phyloP scores from a whole-genome alignment of 2,888 invertebrate species.

The Neoscelio sp. region DNA sequence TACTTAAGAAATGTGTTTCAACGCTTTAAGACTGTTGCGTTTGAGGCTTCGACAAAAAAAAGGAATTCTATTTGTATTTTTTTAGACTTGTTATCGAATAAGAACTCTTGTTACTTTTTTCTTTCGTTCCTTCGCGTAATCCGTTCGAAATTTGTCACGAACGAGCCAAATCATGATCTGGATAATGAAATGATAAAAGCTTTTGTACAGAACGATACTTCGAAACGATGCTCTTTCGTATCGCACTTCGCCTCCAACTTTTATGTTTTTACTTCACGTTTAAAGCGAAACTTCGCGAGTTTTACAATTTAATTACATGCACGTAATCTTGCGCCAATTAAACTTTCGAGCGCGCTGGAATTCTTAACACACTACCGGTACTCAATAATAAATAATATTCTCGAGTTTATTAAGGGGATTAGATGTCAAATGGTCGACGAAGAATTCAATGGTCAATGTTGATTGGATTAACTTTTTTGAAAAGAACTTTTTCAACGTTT shows the following conservation, averaged over 20 bases:
- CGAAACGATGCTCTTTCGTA: no score
- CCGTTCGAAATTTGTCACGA: no score
- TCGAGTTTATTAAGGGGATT: no score
- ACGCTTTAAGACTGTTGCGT: conserved; percentile 20
- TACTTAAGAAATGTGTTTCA: conserved; percentile 44
- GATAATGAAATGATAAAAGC: no score
- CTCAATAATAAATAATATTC: conserved; percentile 17
- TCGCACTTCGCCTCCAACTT: not conserved
- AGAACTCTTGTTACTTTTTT: conserved; percentile 3
- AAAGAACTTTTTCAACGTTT: no score
- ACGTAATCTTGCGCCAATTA: conserved; percentile 47
- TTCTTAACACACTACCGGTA: conserved; percentile 38
- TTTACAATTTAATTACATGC: conserved; percentile 41
- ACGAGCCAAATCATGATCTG: no score
- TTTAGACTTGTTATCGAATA: not conserved
- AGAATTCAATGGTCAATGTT: no score
- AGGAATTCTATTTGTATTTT: not conserved
- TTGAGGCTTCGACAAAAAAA: no score
- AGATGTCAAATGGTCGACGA: no score
- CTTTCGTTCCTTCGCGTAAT: not conserved
- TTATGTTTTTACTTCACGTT: conserved; percentile 18
- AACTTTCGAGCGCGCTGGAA: conserved; percentile 29
- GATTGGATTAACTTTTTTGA: no score
- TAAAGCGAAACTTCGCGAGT: conserved; percentile 19
- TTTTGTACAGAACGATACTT: no score